Evolutionary conservation across 2,888 invertebrate genomes (phyloP).

Genomic region (Seira musarum): DNA sequence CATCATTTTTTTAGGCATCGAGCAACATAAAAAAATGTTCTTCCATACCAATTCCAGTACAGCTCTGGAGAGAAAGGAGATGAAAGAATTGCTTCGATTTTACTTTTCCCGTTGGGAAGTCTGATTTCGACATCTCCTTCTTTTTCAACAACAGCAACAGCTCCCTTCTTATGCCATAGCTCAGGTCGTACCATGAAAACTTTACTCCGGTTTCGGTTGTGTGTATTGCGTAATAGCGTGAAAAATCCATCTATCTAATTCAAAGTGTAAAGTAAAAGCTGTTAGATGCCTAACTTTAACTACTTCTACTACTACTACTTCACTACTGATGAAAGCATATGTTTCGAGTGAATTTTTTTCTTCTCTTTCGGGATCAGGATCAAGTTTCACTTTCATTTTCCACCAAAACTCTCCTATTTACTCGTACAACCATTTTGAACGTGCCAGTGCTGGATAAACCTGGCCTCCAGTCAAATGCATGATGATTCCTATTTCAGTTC

Average conservation of each 20-base stretch:
- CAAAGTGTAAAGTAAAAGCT: slow-evolving; percentile 10
- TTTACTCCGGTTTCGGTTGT: slow-evolving; percentile 8
- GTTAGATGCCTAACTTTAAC: too few species aligned
- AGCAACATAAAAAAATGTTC: not conserved
- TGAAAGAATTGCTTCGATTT: slow-evolving; percentile 41
- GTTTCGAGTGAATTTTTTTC: not conserved
- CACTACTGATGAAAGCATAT: not conserved
- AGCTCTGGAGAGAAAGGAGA: slow-evolving; percentile 1
- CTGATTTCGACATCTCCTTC: slow-evolving; percentile 55
- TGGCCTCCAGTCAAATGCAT: not conserved
- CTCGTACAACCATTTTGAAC: not conserved
- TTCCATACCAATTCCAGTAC: too few species aligned
- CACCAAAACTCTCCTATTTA: not conserved
- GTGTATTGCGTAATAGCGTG: slow-evolving; percentile 11
- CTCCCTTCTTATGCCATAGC: slow-evolving; percentile 18
- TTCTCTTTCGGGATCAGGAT: not conserved
- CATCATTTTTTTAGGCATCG: slow-evolving; percentile 1
- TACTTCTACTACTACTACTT: not conserved
- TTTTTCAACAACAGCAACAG: not conserved
- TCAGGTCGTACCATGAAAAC: not conserved
- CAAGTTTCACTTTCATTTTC: slow-evolving; percentile 17
- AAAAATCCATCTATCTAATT: slow-evolving; percentile 12
- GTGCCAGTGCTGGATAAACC: too few species aligned
- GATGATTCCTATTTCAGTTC: not conserved
- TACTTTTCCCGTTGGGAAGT: slow-evolving; percentile 54